These are phyloP conservation scores for Lanistes nyassanus DNA, from an alignment of 1,140 invertebrate genomes.

Conservation along the genomic window DNA sequence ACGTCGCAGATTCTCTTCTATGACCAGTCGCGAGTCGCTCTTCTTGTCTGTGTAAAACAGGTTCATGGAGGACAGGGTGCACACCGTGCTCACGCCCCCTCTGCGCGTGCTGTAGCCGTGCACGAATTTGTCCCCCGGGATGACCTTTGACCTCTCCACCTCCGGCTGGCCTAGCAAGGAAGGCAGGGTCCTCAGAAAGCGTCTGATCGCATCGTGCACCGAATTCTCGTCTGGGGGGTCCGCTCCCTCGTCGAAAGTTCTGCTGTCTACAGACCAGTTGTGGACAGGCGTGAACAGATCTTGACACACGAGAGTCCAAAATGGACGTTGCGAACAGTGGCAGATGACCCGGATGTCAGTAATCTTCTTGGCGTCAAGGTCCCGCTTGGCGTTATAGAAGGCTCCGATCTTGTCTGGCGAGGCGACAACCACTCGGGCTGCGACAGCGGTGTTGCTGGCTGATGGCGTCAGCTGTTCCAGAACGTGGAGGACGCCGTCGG, in stretches of 20 bases:
- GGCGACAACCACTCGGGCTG: background rate
- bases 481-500: background rate
- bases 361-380: conserved; percentile 16
- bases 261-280: conserved; percentile 14
- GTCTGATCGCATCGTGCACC: background rate
- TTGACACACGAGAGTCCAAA: conserved; percentile 22
- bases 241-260: background rate
- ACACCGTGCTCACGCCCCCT: conserved; percentile 38
- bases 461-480: background rate
- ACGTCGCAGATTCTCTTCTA: conserved; percentile 41
- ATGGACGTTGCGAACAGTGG: background rate
- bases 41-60: conserved; percentile 36
- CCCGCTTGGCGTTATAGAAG: conserved; percentile 30
- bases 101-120: conserved; percentile 43
- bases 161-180: conserved; percentile 26
- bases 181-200: conserved; percentile 18
- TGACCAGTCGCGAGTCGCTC: conserved; percentile 32
- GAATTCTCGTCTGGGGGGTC: background rate
- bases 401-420: background rate
- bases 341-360: conserved; percentile 22
- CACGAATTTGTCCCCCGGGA: conserved; percentile 35
- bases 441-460: background rate
- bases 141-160: conserved; percentile 32
- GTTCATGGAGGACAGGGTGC: conserved; percentile 39
- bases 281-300: conserved; percentile 27